phyloP scores from a whole-genome alignment of 1,140 invertebrate species.

The Nasonia longicornis region DNA sequence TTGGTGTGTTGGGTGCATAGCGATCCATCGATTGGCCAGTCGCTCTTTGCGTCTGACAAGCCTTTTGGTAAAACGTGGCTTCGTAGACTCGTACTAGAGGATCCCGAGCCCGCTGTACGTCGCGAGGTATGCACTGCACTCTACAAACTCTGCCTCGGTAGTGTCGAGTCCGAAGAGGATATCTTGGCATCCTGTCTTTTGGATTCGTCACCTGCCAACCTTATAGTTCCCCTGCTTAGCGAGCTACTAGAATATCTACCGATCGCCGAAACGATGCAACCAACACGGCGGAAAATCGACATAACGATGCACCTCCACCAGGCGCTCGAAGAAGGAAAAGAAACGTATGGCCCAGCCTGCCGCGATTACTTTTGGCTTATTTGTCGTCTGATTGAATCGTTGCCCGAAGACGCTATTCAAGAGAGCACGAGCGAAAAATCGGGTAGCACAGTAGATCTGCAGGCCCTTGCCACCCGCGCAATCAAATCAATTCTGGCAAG shows the following conservation, averaged over 20 bases:
- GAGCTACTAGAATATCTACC: constrained; percentile 84
- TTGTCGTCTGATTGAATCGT: constrained; percentile 86
- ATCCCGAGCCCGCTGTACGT: constrained; percentile 86
- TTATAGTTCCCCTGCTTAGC: constrained; percentile 83
- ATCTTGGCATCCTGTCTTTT: constrained; percentile 66
- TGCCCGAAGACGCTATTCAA: constrained; percentile 84
- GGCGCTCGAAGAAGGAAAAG: constrained; percentile 84
- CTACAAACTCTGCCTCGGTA: constrained; percentile 86
- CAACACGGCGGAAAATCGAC: constrained; percentile 70
- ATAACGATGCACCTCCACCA: constrained; percentile 70
- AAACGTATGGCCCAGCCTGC: constrained; percentile 92
- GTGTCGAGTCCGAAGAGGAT: constrained; percentile 72
- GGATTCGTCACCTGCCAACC: constrained; percentile 56
- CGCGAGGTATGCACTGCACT: constrained; percentile 90
- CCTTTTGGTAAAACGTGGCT: constrained; percentile 77
- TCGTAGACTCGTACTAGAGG: constrained; percentile 82
- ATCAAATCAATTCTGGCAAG: constrained; percentile 80
- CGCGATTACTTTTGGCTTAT: constrained; percentile 94
- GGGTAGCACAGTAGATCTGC: constrained; percentile 75
- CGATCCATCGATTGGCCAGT: constrained; percentile 74
- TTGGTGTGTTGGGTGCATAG: constrained; percentile 88
- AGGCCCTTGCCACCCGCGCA: constrained; percentile 81
- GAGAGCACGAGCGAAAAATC: constrained; percentile 72
- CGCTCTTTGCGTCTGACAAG: constrained; percentile 75
- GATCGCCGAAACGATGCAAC: constrained; percentile 87